Evolutionary conservation across 2,113 vertebrate species (phyloP), one percentile per base, ranked within the genome.

Genomic region (Australoheros scitulus): DNA sequence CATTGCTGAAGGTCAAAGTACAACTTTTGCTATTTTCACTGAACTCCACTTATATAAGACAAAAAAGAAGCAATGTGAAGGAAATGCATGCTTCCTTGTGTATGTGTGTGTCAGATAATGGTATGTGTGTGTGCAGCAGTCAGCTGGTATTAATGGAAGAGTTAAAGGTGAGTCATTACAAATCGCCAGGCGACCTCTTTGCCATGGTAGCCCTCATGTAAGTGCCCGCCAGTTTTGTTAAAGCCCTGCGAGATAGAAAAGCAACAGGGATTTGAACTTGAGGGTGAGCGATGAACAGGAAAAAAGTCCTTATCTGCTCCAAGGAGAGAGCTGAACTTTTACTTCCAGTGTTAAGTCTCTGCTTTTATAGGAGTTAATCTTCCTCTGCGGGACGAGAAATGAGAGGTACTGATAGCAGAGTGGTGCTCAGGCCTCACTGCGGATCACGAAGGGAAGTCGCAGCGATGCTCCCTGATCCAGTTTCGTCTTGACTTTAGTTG

Each of bases 111-210:
- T 81, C 50, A 43, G 22, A 11, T 52, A 60, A 65, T 29, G 6
- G 61, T 32, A 26, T 34, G 41, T 75, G 81, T 77, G 82, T 50
- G 24, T 5, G 6, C 3, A 17, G 61, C 47, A 81, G 56, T 70
- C 70, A 61, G 55, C 64, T 83, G 64, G n/a, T 63, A 32, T 77
- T 87, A 84, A 87, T 38, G 34, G 43, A 22, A 8, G 24, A 75
- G 80, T 38, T n/a, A 75, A 87, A 80, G 91, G 77, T 87, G 84
- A 76, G 24, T 60, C 58, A 70, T 84, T 84, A 82, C 61, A 70
- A 43, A 76, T 52, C 3, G 6, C 63, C 36, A 26, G 24, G 32
- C 1, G 20, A 75, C 22, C 58, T 10, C 2, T 85, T 82, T 92
- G 58, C 85, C 82, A 72, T 81, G 72, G 83, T 34, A 86, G 1